phyloP scores from a whole-genome alignment of 2,888 invertebrate genomes.

The Drosophila acutilabella region DNA sequence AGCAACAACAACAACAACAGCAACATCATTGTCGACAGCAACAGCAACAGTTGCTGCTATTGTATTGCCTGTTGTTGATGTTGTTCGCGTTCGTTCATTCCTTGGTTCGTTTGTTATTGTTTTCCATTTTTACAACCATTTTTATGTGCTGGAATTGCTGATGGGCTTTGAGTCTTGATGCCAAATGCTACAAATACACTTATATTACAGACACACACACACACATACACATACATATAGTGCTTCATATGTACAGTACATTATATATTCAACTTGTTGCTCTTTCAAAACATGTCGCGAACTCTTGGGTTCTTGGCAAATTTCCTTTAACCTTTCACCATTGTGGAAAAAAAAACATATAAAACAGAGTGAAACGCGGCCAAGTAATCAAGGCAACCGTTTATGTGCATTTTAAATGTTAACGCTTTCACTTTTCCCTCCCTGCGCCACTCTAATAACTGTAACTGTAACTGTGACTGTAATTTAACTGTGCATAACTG shows the following conservation, averaged over 20 bases:
- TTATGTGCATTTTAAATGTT: conserved; percentile 68
- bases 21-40: conserved; percentile 11
- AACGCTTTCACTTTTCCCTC: conserved; percentile 17
- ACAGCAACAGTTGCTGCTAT: conserved; percentile 72
- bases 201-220: not conserved
- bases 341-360: conserved; percentile 38
- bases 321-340: conserved; percentile 60
- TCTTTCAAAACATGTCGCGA: conserved; percentile 42
- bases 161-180: conserved; percentile 60
- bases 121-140: conserved; percentile 69
- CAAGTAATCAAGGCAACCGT: conserved; percentile 71
- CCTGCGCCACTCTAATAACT: not conserved
- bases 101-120: conserved; percentile 59
- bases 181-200: conserved; percentile 17
- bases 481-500: conserved; percentile 23
- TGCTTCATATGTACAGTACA: not conserved
- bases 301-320: conserved; percentile 12
- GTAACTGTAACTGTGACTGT: conserved; percentile 15
- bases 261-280: conserved; percentile 65
- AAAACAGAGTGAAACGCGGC: conserved; percentile 42
- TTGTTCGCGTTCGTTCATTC: conserved; percentile 27
- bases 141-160: conserved; percentile 69
- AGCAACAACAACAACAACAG: conserved; percentile 9
- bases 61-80: conserved; percentile 47
- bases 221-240: not conserved